These are phyloP conservation scores for Drosophila percnosoma DNA, from an alignment of 2,888 invertebrate species.

Conservation along the genomic window DNA sequence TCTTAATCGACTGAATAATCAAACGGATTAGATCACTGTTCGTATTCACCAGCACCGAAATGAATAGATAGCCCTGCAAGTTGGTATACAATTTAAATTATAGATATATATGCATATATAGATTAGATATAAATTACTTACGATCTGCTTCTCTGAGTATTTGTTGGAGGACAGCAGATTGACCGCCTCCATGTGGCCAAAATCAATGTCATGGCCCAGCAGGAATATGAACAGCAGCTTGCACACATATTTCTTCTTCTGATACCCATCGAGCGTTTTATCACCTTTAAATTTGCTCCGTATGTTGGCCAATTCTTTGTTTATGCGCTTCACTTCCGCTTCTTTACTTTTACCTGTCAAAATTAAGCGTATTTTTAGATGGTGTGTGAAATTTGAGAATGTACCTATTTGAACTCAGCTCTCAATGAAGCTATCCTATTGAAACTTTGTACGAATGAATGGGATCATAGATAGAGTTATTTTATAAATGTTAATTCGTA, in stretches of 20 bases:
- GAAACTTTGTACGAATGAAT: not conserved
- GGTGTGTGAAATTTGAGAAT: not conserved
- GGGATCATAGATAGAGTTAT: not conserved
- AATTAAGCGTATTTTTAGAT: not conserved
- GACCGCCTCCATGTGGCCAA: conserved; percentile 99
- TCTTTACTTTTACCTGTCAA: conserved; percentile 97
- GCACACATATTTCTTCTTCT: conserved; percentile 99
- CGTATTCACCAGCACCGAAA: conserved; percentile 99
- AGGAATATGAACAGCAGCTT: conserved; percentile 99
- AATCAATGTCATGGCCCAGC: conserved; percentile 99
- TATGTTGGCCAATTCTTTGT: conserved; percentile 99
- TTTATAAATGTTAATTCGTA: not conserved
- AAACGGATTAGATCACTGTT: conserved; percentile 99
- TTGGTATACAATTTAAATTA: not conserved
- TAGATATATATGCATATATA: not conserved
- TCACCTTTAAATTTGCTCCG: conserved; percentile 99
- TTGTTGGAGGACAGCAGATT: conserved; percentile 99
- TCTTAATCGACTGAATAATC: conserved; percentile 99
- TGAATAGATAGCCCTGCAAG: conserved; percentile 98
- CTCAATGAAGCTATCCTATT: not conserved
- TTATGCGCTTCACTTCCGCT: conserved; percentile 99
- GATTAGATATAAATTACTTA: conserved; percentile 85
- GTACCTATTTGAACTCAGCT: not conserved
- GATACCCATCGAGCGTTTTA: conserved; percentile 99
- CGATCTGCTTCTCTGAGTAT: conserved; percentile 99